Percentiles rank a stretch among this genome's conserved stretches.
Evolutionary conservation across 2,113 vertebrate species (phyloP).

Genomic region (Corythaeola cristata): DNA sequence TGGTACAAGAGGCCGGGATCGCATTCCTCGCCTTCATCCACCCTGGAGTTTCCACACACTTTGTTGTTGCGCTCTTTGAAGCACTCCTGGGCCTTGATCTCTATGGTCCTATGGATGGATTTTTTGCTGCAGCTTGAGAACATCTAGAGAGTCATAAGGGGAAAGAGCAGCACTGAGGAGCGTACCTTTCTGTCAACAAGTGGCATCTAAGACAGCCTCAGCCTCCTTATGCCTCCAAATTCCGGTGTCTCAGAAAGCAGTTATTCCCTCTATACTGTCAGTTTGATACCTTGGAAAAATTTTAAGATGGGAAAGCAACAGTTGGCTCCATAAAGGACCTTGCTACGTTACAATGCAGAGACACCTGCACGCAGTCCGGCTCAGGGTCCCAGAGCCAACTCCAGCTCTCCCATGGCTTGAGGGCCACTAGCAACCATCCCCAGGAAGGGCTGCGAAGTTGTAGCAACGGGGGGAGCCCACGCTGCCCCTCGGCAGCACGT

Average conservation of each 20-base stretch:
- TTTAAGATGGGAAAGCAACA: background rate
- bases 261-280: background rate
- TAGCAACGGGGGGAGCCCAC: rapidly evolving
- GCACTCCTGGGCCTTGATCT: constrained; percentile 86
- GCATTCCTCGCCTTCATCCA: constrained; percentile 93
- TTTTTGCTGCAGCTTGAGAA: constrained; percentile 96
- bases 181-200: background rate
- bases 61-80: constrained; percentile 93
- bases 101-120: constrained; percentile 89
- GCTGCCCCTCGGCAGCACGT: background rate
- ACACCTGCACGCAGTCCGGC: rapidly evolving
- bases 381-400: background rate
- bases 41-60: constrained; percentile 95
- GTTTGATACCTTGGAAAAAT: background rate
- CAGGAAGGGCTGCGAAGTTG: background rate
- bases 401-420: background rate
- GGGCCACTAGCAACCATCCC: background rate
- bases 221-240: background rate
- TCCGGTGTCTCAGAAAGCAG: background rate
- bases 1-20: constrained; percentile 91
- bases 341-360: background rate
- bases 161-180: constrained; percentile 4
- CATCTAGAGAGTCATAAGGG: constrained; percentile 72
- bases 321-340: background rate
- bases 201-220: background rate